Conservation (phyloP, 2,113 vertebrate species). For the Platycercus adscitus region DNA sequence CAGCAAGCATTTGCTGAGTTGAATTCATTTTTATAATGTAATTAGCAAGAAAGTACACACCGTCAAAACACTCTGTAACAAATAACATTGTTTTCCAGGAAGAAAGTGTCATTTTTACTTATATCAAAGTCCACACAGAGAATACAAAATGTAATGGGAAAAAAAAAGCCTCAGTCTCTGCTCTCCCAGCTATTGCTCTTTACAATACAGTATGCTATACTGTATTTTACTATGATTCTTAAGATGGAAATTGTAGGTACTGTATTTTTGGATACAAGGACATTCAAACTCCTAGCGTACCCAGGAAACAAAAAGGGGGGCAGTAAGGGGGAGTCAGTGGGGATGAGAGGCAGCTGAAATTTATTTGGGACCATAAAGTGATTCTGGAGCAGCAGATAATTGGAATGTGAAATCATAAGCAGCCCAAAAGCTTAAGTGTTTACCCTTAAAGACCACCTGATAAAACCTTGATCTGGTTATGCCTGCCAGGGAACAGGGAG, state of each 20-base stretch:
- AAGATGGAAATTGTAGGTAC: not conserved
- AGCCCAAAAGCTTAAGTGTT: not conserved
- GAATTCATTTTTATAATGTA: not conserved
- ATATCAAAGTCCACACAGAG: not conserved
- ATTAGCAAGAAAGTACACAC: not conserved
- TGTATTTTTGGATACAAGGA: not conserved
- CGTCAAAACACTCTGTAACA: not conserved
- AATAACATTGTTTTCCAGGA: not conserved
- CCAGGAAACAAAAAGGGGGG: not conserved
- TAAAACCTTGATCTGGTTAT: not conserved
- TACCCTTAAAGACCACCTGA: not conserved
- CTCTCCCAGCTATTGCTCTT: not conserved
- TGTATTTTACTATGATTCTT: not conserved
- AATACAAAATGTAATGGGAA: not conserved
- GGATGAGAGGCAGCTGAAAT: not conserved
- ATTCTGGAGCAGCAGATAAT: not conserved
- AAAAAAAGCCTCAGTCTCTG: not conserved
- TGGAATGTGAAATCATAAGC: not conserved
- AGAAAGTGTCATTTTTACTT: not conserved
- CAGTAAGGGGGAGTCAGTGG: accelerated
- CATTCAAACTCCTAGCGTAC: not conserved
- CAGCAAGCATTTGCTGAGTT: not conserved
- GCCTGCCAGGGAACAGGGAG: not conserved
- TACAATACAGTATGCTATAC: not conserved
- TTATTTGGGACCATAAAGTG: not conserved